Conservation (phyloP, 92 coral and sea anemone genomes). For the Epizoanthus scotinus region DNA sequence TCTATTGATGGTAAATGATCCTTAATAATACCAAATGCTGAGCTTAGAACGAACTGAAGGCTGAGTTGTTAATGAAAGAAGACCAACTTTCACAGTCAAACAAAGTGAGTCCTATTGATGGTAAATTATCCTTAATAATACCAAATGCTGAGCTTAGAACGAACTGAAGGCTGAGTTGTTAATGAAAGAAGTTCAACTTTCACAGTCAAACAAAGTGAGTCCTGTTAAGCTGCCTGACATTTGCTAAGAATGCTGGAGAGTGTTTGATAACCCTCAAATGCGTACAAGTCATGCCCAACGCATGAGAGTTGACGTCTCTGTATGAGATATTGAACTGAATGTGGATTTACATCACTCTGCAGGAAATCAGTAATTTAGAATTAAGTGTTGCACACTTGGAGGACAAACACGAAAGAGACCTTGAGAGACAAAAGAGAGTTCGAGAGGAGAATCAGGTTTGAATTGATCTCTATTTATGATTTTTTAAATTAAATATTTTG, state of each 20-base stretch:
- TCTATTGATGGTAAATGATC: background rate
- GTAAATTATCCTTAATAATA: no score
- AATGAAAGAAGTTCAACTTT: slow-evolving; percentile 70
- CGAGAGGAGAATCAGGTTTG: slow-evolving; percentile 83
- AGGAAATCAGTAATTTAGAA: slow-evolving; percentile 82
- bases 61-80: slow-evolving; percentile 66
- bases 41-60: slow-evolving; percentile 64
- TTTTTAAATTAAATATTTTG: no score
- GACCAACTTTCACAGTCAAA: slow-evolving; percentile 65
- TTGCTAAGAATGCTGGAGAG: no score
- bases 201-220: slow-evolving; percentile 63
- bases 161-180: slow-evolving; percentile 67
- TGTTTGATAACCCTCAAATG: no score
- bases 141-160: slow-evolving; percentile 60
- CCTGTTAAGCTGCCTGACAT: no score
- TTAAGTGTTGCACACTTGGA: slow-evolving; percentile 84
- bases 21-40: background rate
- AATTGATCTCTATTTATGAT: background rate
- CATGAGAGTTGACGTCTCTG: no score
- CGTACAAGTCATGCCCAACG: no score
- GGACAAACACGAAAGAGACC: slow-evolving; percentile 86
- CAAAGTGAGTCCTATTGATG: slow-evolving; percentile 66
- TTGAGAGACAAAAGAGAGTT: slow-evolving; percentile 67
- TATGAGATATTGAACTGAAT: no score
- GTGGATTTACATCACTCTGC: background rate